These are phyloP conservation scores for Thermophis baileyi DNA, from an alignment of 2,113 vertebrate species.

Conservation along the genomic window DNA sequence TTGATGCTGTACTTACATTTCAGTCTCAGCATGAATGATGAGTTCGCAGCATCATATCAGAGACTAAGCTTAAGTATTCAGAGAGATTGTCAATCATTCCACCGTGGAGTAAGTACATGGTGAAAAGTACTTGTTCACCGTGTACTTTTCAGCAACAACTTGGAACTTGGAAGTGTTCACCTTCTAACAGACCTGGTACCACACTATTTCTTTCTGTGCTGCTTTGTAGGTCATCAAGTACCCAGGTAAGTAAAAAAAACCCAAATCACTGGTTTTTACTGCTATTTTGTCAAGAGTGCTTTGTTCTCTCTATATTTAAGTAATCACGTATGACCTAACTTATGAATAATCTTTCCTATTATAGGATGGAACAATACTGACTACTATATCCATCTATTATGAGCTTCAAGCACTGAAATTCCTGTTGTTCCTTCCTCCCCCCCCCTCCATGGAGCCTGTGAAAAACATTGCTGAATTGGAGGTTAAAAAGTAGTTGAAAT, in stretches of 20 bases:
- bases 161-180: neutral
- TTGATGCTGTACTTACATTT: no score
- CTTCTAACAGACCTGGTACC: neutral
- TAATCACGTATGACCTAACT: conserved; percentile 12
- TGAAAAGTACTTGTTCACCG: neutral
- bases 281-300: conserved; percentile 8
- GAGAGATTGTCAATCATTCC: neutral
- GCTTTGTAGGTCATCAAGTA: conserved; percentile 1
- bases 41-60: no score
- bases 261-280: neutral
- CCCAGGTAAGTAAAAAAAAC: neutral
- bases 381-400: conserved; percentile 27
- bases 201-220: neutral
- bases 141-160: neutral
- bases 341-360: conserved; percentile 26
- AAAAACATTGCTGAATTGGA: neutral
- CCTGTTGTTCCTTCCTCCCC: conserved; percentile 15
- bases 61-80: neutral
- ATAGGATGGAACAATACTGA: conserved; percentile 32
- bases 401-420: conserved; percentile 22
- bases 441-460: neutral
- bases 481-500: conserved; percentile 4
- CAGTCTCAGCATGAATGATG: neutral
- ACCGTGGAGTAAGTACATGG: no score
- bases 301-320: conserved; percentile 5